Base-by-base conservation (phyloP, 2,113 vertebrate genomes). In the Bujurquina vittata region DNA sequence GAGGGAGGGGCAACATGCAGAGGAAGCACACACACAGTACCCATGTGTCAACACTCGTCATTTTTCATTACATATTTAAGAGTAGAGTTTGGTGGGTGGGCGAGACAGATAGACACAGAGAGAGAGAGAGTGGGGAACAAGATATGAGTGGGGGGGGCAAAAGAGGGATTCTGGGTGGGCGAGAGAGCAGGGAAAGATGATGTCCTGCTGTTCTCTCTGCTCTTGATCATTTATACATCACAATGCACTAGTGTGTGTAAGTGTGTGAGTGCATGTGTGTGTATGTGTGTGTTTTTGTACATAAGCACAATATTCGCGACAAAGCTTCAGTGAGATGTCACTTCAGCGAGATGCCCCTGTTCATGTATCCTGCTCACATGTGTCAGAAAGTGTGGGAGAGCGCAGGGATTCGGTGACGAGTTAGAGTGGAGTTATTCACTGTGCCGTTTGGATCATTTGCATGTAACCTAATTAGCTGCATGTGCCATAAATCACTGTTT, bases 181-280 rank as follows among this genome's bases (percentile, higher is more conserved):
- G 56, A 77, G 58, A 85, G 85, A 84, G 80, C 43, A 62, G 75
- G 75, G 63, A 73, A 73, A 86, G 75, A 86, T 72, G 83, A 93
- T 90, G 89, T 90, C 92, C 88, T 87, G 87, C 88, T 89, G 87
- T 86, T 92, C 81, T 72, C 73, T 62, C 43, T 26, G 58, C 86
- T 87, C 85, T 93, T 92, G 91, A 93, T 94, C 91, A 92, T 94
- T 95, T 91, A 91, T 91, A 92, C 88, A 94, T 94, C 93, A 91
- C 57, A 88, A 75, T 84, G 40, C 80, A 87, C 55, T 83, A 54
- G 59, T 56, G 52, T 33, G n/a, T 74, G 29, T 46, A 61, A 43
- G 60, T 55, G 37, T 52, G 77, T 52, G 76, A 26, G 65, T 58
- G 81, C 11, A 43, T 11, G 40, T 3, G 33, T 40, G 40, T 15